Base-by-base conservation (phyloP, 2,797 vertebrate genomes). In the Clarias pachynema region DNA sequence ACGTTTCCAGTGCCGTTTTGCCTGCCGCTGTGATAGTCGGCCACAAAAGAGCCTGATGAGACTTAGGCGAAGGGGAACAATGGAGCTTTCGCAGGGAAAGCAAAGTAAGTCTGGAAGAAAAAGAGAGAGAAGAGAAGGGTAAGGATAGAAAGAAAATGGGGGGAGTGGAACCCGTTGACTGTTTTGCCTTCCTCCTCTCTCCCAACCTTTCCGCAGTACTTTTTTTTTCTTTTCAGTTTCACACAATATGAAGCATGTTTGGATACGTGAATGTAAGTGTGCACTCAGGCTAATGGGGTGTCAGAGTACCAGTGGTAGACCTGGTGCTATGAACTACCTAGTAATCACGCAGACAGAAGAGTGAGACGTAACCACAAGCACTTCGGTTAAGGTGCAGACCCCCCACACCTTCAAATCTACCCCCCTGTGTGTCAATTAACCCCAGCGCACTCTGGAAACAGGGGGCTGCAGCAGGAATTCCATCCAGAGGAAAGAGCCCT, bases 1-100 rank as follows among this genome's bases (percentile, higher is more conserved):
- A 99, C 98, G 97, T 99, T 99, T 98, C 97, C 97, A 98, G 97
- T 97, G 87, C 87, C 86, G 98, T 98, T 98, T 97, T 99, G 97
- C 97, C 97, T 97, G 97, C 97, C 94, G 97, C 98, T 99, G 97
- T 99, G 98, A 99, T 99, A 99, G 98, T 98, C 97, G 91, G 96
- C 96, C 98, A 99, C 98, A 99, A 99, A 99, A 97, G 98, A 86
- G 97, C 97, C 97, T 98, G 98, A 99, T 99, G 97, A 98, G 98
- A 99, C 98, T 99, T 99, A 99, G 97, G 96, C 93, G 95, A 90
- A 96, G 96, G 96, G 97, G 97, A 99, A 99, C 98, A 99, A 99
- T 98, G 94, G 96, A 96, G 98, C 97, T 99, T 99, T 99, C 97
- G 97, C 96, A 98, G 96, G 96, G 94, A 98, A 97, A 98, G 97